These are phyloP conservation scores for Aspidoscelis tigris DNA, from an alignment of 2,113 vertebrate species.

Conservation along the genomic window DNA sequence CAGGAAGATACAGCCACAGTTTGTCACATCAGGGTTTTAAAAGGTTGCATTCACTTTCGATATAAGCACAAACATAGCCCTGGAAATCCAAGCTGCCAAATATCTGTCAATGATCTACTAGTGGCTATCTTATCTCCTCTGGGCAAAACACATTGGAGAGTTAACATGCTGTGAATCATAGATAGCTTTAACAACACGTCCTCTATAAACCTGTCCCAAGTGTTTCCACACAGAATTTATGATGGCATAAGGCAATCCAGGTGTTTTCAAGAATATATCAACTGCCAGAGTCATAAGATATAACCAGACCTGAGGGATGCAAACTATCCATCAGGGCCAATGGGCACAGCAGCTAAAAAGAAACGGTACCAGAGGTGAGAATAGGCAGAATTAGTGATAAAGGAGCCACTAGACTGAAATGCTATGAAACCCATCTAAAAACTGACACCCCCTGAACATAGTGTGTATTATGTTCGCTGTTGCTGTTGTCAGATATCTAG, in stretches of 20 bases:
- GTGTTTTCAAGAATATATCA: constrained; percentile 59
- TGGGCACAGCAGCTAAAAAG: too few relatives aligned
- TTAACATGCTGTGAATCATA: constrained; percentile 68
- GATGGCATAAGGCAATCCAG: constrained; percentile 56
- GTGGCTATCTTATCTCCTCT: constrained; percentile 64
- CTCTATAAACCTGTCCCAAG: constrained; percentile 68
- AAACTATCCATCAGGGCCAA: background rate
- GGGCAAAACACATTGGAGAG: constrained; percentile 66
- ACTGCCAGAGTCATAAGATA: constrained; percentile 36
- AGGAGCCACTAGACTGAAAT: too few relatives aligned
- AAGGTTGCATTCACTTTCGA: constrained; percentile 55
- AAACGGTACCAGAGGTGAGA: too few relatives aligned
- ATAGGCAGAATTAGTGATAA: too few relatives aligned
- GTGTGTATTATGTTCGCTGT: too few relatives aligned
- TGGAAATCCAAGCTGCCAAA: constrained; percentile 49
- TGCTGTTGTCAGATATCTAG: too few relatives aligned
- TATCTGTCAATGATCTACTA: constrained; percentile 72
- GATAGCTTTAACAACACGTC: constrained; percentile 60
- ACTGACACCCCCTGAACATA: too few relatives aligned
- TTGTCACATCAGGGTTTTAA: constrained; percentile 48
- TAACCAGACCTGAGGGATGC: constrained; percentile 27
- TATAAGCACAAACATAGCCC: constrained; percentile 47
- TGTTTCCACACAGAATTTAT: constrained; percentile 70
- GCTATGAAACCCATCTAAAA: too few relatives aligned
- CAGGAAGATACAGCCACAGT: constrained; percentile 23